These are phyloP conservation scores for Circaetus gallicus DNA, from an alignment of 2,113 vertebrate species.

Conservation along the genomic window DNA sequence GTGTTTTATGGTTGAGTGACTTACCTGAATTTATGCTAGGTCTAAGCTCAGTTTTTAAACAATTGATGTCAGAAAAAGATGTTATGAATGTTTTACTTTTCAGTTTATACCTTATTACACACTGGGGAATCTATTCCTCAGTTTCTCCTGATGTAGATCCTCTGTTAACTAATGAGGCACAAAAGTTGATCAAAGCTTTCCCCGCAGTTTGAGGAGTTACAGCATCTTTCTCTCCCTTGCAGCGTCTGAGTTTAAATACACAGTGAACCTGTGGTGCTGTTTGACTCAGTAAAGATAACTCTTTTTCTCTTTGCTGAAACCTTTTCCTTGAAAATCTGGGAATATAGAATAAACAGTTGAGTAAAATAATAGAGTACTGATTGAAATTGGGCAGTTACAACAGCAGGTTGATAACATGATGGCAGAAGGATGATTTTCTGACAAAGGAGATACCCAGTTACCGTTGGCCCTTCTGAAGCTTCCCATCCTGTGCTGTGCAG, in stretches of 20 bases:
- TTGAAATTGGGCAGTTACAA: background rate
- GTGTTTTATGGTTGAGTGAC: background rate
- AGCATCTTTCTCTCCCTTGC: background rate
- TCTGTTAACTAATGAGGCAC: background rate
- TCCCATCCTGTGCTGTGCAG: background rate
- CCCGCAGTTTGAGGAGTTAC: background rate
- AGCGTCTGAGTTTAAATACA: background rate
- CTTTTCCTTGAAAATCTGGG: background rate
- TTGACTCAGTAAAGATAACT: background rate
- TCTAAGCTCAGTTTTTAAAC: background rate
- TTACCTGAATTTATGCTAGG: background rate
- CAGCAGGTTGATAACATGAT: background rate
- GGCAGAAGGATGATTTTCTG: background rate
- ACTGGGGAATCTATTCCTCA: background rate
- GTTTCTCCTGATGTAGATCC: background rate
- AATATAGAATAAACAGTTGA: background rate
- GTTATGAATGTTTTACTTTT: background rate
- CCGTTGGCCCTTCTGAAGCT: background rate
- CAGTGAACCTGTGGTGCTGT: accelerated
- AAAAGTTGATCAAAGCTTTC: background rate
- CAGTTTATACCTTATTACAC: background rate
- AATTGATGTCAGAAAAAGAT: background rate
- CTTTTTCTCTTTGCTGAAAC: background rate
- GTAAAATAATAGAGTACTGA: background rate
- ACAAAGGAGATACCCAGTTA: background rate